Conservation (phyloP, 2,888 invertebrate genomes). For the Daptonema setosum region DNA sequence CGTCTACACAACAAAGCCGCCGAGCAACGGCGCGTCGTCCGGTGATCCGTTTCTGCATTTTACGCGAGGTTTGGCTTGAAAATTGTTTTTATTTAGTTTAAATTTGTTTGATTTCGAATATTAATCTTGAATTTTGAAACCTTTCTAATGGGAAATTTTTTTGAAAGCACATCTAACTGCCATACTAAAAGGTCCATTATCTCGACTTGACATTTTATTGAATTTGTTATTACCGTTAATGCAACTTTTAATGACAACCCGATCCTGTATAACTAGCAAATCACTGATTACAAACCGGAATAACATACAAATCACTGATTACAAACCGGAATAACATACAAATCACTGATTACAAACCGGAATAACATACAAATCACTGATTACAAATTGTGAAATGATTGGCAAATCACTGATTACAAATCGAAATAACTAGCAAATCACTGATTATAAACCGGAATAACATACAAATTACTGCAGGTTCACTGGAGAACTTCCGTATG, state of each 20-base stretch:
- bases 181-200: neutral
- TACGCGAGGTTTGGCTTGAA: neutral
- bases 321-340: no score
- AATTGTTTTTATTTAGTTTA: neutral
- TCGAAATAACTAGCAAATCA: no score
- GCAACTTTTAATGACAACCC: neutral
- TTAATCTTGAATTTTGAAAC: neutral
- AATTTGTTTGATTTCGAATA: neutral
- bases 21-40: neutral
- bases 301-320: no score
- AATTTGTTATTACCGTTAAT: no score
- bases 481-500: neutral
- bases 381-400: no score
- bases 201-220: no score
- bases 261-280: no score
- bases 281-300: no score
- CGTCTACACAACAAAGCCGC: neutral
- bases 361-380: no score
- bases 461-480: constrained; percentile 36
- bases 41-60: neutral
- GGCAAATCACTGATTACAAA: no score
- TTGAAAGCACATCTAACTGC: neutral
- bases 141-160: neutral
- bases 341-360: no score
- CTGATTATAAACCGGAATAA: no score